phyloP scores from a whole-genome alignment of 2,888 invertebrate genomes.

The Reticulitermes lucifugus region DNA sequence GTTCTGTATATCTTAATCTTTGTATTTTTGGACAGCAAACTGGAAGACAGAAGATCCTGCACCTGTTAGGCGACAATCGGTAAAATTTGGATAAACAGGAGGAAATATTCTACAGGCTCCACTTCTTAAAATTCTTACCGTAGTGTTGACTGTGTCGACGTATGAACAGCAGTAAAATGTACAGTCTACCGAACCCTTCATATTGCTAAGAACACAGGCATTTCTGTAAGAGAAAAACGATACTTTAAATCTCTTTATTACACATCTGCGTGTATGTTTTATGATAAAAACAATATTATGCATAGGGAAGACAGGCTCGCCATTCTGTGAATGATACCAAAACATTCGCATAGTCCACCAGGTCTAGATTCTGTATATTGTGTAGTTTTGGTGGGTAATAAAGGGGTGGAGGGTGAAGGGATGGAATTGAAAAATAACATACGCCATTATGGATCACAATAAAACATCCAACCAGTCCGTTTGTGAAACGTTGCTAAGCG shows the following conservation, averaged over 20 bases:
- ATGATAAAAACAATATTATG: slow-evolving; percentile 28
- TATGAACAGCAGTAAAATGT: not conserved
- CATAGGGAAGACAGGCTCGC: not conserved
- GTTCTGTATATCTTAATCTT: too few species aligned
- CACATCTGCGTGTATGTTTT: not conserved
- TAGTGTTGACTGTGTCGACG: not conserved
- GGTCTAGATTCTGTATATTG: not conserved
- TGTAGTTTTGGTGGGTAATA: not conserved
- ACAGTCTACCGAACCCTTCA: not conserved
- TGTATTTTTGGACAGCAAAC: too few species aligned
- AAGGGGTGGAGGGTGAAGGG: not conserved
- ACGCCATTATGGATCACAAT: not conserved
- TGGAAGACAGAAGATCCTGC: too few species aligned
- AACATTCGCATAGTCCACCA: slow-evolving; percentile 12
- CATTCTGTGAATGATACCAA: slow-evolving; percentile 24
- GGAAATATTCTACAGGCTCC: not conserved
- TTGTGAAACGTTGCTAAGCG: not conserved
- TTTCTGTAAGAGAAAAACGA: not conserved
- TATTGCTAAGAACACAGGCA: not conserved
- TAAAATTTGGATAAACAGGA: not conserved
- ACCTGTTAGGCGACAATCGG: too few species aligned
- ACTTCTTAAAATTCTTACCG: not conserved
- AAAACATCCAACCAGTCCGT: not conserved
- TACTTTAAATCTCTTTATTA: slow-evolving; percentile 1
- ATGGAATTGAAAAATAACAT: slow-evolving; percentile 21